Percentiles rank a stretch among this genome's conserved stretches.
Conservation (phyloP, 2,113 vertebrate species). For the Craseonycteris thonglongyai region DNA sequence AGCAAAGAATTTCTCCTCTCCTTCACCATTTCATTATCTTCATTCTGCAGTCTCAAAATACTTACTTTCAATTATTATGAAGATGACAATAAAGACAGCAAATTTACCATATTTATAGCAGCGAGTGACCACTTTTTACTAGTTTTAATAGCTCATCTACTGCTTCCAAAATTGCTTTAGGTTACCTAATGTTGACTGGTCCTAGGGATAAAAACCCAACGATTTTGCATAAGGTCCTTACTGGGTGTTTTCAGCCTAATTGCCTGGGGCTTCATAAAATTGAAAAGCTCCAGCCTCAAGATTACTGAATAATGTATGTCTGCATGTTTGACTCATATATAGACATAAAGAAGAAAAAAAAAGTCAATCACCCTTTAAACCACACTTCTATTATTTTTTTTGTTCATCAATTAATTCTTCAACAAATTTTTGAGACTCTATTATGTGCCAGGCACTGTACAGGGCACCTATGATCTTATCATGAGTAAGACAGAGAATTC, state of each 20-base stretch:
- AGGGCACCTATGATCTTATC: not conserved
- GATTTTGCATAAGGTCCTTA: not conserved
- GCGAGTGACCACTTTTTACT: not conserved
- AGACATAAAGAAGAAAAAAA: not conserved
- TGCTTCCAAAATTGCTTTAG: not conserved
- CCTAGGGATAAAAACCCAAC: not conserved
- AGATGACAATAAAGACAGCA: not conserved
- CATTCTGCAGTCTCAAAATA: not conserved
- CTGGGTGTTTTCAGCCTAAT: not conserved
- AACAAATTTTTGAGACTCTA: not conserved
- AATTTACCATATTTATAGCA: not conserved
- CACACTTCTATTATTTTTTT: not conserved
- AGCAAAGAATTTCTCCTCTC: not conserved
- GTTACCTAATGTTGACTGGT: not conserved
- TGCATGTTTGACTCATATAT: not conserved
- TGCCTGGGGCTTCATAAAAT: not conserved
- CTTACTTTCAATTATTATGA: not conserved
- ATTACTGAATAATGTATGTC: not conserved
- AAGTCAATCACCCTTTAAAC: not conserved
- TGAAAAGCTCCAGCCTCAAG: not conserved
- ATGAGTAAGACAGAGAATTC: not conserved
- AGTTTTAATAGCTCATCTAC: not conserved
- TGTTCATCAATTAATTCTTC: not conserved
- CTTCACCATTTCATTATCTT: not conserved
- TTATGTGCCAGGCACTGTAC: not conserved